phyloP scores from a whole-genome alignment of 2,888 invertebrate genomes.

The Tethea ocularis region DNA sequence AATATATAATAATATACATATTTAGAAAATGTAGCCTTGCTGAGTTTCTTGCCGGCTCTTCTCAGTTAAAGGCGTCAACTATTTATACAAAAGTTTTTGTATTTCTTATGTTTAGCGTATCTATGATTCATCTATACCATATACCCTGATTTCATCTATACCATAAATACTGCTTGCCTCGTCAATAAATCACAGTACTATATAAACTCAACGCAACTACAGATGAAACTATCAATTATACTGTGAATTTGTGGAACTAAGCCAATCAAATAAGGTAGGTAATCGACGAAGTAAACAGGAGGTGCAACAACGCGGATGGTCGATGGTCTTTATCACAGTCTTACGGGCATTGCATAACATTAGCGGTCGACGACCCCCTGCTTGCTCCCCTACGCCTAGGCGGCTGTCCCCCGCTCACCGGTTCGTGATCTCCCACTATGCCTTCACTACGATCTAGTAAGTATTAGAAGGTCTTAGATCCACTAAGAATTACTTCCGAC shows the following conservation, averaged over 20 bases:
- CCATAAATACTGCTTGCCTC: not conserved
- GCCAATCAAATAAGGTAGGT: not conserved
- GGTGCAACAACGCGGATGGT: slow-evolving; percentile 37
- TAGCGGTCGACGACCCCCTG: slow-evolving; percentile 44
- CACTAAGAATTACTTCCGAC: slow-evolving; percentile 36
- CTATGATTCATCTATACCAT: too few relatives aligned
- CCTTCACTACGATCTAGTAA: slow-evolving; percentile 30
- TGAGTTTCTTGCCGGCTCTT: too few relatives aligned
- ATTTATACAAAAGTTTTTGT: too few relatives aligned
- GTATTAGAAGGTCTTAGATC: too few relatives aligned
- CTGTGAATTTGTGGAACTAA: not conserved
- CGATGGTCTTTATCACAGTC: slow-evolving; percentile 42
- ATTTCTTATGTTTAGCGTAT: too few relatives aligned
- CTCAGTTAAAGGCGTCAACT: too few relatives aligned
- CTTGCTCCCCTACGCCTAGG: slow-evolving; percentile 29
- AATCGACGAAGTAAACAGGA: slow-evolving; percentile 14
- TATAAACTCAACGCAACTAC: not conserved
- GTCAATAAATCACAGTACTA: not conserved
- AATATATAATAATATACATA: too few relatives aligned
- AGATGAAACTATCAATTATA: not conserved
- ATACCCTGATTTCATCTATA: not conserved
- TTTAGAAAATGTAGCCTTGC: too few relatives aligned
- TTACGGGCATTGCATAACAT: slow-evolving; percentile 53
- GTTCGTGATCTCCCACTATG: slow-evolving; percentile 30
- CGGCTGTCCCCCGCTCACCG: slow-evolving; percentile 15